Percentiles rank a stretch among this genome's conserved stretches.
Conservation (phyloP, 1,140 invertebrate species). For the roundworm (Caenorhabditis elegans) region DNA sequence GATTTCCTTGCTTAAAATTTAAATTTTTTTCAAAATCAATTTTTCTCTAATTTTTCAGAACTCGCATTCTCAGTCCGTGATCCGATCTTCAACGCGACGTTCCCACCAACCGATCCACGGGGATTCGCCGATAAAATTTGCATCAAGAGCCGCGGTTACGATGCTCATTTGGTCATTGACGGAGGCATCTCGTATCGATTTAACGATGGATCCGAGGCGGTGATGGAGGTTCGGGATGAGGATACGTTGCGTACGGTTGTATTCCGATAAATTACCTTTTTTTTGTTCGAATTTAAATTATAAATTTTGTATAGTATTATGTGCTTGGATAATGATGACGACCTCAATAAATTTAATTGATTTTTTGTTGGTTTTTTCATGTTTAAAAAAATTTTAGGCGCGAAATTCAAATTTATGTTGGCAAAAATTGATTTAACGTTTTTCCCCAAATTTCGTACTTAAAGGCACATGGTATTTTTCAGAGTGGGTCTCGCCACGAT, state of each 20-base stretch:
- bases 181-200: constrained; percentile 88
- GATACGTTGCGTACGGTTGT: constrained; percentile 82
- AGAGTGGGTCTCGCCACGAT: too few species aligned
- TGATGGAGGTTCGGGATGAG: constrained; percentile 79
- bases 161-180: constrained; percentile 88
- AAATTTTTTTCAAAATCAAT: neutral
- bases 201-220: constrained; percentile 85
- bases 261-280: constrained; percentile 70
- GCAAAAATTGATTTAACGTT: too few species aligned
- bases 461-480: too few species aligned
- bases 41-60: constrained; percentile 55
- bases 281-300: too few species aligned
- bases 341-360: too few species aligned
- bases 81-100: constrained; percentile 73
- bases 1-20: neutral
- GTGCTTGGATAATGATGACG: too few species aligned
- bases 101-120: constrained; percentile 62
- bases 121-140: constrained; percentile 73
- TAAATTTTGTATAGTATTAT: too few species aligned
- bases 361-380: too few species aligned
- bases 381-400: too few species aligned
- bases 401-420: too few species aligned
- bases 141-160: constrained; percentile 84
- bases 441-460: too few species aligned
- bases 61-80: constrained; percentile 88